Evolutionary conservation across 2,797 vertebrate genomes (phyloP).

Genomic region (Rhynchotus rufescens): DNA sequence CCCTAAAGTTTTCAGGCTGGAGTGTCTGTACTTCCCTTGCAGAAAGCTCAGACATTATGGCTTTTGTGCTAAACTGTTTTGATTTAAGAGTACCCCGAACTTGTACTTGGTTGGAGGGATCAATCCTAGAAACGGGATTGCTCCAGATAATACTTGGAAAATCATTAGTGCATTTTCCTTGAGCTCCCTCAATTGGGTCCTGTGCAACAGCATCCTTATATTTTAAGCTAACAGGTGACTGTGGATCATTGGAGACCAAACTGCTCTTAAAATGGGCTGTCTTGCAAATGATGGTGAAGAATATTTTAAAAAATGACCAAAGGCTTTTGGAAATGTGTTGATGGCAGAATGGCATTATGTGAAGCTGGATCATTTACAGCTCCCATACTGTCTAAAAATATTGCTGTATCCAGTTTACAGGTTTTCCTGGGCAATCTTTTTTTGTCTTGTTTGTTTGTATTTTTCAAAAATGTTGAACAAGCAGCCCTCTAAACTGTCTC

Average conservation of each 20-base stretch:
- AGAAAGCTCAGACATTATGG: not conserved
- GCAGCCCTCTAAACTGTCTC: not conserved
- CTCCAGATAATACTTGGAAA: not conserved
- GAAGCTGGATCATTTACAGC: not conserved
- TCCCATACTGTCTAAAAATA: not conserved
- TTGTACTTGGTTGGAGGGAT: rapidly evolving
- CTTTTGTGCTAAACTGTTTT: not conserved
- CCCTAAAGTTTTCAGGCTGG: not conserved
- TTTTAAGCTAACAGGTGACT: not conserved
- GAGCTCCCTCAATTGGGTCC: not conserved
- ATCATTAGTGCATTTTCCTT: not conserved
- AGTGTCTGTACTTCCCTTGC: not conserved
- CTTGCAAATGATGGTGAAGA: not conserved
- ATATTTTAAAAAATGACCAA: rapidly evolving
- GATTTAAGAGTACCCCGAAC: not conserved
- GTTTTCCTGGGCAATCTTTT: not conserved
- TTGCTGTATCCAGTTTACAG: not conserved
- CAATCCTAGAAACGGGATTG: not conserved
- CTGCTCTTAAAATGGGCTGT: not conserved
- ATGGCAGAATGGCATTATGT: not conserved
- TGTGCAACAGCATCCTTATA: not conserved
- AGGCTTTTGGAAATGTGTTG: not conserved
- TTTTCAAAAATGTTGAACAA: not conserved
- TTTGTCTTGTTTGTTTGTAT: not conserved
- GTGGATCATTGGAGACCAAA: not conserved